A percentile compares a stretch with the other conserved stretches of the same genome.
Conservation (phyloP, 2,888 invertebrate species). For the Tigriopus californicus region DNA sequence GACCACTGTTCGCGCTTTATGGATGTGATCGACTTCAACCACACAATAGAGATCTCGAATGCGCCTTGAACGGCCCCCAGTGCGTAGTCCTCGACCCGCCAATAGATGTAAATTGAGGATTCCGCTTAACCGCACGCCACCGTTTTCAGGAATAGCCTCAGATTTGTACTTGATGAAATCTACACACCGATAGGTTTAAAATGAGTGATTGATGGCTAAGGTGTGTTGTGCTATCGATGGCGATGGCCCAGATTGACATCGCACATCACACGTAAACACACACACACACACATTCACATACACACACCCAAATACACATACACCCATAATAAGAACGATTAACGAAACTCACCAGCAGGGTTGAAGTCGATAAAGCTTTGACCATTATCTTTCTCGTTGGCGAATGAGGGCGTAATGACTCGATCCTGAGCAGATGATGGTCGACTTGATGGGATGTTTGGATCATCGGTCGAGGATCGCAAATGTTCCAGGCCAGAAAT, state of each 20-base stretch:
- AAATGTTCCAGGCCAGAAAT: slow-evolving; percentile 8
- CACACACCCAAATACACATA: background rate
- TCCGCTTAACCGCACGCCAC: slow-evolving; percentile 2
- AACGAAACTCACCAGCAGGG: slow-evolving; percentile 45
- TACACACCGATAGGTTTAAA: slow-evolving; percentile 26
- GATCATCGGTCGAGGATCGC: background rate
- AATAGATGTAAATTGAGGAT: slow-evolving; percentile 6
- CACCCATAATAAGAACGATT: background rate
- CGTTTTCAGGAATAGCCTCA: slow-evolving; percentile 38
- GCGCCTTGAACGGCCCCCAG: slow-evolving; percentile 36
- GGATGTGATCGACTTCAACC: slow-evolving; percentile 84
- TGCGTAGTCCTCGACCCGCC: slow-evolving; percentile 50
- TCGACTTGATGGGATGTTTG: background rate
- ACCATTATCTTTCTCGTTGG: slow-evolving; percentile 1
- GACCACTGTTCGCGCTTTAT: slow-evolving; percentile 88
- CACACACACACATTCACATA: background rate
- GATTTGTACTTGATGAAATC: slow-evolving; percentile 80
- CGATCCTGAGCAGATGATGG: background rate
- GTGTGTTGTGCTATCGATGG: no score
- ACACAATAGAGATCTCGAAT: slow-evolving; percentile 85
- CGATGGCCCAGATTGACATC: background rate
- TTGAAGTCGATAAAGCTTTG: slow-evolving; percentile 51
- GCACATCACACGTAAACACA: background rate
- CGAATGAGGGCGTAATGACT: slow-evolving; percentile 4
- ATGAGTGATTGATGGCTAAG: no score